Base-by-base conservation (phyloP, 2,113 vertebrate species). In the Plestiodon gilberti region DNA sequence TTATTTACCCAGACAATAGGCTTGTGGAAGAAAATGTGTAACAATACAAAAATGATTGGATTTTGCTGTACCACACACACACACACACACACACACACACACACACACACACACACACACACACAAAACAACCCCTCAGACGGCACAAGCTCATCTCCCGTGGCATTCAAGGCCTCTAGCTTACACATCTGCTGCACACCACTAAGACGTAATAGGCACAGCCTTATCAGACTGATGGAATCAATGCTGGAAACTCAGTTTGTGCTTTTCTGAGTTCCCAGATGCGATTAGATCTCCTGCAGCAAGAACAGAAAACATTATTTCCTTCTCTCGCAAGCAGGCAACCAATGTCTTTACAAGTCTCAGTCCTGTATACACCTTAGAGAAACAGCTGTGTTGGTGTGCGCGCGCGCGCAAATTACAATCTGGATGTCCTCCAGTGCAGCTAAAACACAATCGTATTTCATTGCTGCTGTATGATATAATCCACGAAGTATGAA, bases 11-110 rank as follows among this genome's bases (percentile, higher is more conserved):
- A 90, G 28, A 28, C 22, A 9, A 0, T 77, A 35, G 40, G 67
- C 77, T 48, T 15, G 84, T 5, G 61, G 48, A 87, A 62, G 65
- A 83, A 20, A 83, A 91, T 89, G 83, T 91, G 62, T 89, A 78
- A 85, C 43, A 91, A 91, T 23, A 73, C 4, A 43, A 87, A 20
- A 70, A 65, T 0, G 4, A 38, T 43, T 78, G 35, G 2, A 23
- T 81, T 84, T 80, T 86, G 11, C 57, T 48, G 35, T 4, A 0
- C 35, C 83, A 52, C 33, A 30, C 75, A 18, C 10, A 67, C 67
- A 65, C 38, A n/a, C n/a, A n/a, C n/a, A n/a, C n/a, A n/a, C n/a
- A n/a, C n/a, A n/a, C n/a, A n/a, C n/a, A n/a, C n/a, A n/a, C n/a
- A n/a, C n/a, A n/a, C n/a, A n/a, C n/a, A n/a, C n/a, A n/a, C n/a